Percentiles rank a stretch among this genome's conserved stretches.
These are phyloP conservation scores for Meteorus cinctellus DNA, from an alignment of 2,888 invertebrate species.

Conservation along the genomic window DNA sequence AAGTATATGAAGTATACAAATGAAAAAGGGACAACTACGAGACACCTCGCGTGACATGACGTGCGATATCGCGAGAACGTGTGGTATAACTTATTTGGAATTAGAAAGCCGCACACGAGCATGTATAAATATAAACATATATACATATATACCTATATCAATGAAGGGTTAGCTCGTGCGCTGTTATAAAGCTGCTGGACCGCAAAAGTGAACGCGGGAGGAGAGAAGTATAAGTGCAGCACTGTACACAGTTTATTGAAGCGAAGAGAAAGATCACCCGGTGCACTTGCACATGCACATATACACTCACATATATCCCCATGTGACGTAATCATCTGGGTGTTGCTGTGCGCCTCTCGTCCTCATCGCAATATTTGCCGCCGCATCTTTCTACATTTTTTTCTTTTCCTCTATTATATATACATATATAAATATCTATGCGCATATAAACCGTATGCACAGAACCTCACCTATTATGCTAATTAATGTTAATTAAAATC, in stretches of 20 bases:
- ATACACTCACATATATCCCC: slow-evolving; percentile 13
- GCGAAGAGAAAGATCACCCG: slow-evolving; percentile 38
- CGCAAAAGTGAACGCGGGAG: slow-evolving; percentile 30
- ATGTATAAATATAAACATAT: slow-evolving; percentile 3
- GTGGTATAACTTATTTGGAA: slow-evolving; percentile 52
- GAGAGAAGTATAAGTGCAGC: neutral
- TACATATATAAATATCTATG: neutral
- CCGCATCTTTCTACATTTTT: neutral
- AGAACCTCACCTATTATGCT: slow-evolving; percentile 61
- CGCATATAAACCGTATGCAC: slow-evolving; percentile 21
- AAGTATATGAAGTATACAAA: neutral
- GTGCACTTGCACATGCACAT: slow-evolving; percentile 27
- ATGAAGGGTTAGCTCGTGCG: slow-evolving; percentile 41
- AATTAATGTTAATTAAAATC: slow-evolving; percentile 66
- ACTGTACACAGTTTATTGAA: slow-evolving; percentile 25
- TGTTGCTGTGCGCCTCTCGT: slow-evolving; percentile 32
- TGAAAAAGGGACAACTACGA: slow-evolving; percentile 16
- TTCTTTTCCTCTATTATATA: slow-evolving; percentile 1
- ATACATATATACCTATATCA: slow-evolving; percentile 3
- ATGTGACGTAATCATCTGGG: slow-evolving; percentile 40
- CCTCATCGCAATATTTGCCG: neutral
- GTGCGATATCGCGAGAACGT: slow-evolving; percentile 35
- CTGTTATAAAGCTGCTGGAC: slow-evolving; percentile 21
- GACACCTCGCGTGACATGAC: slow-evolving; percentile 36
- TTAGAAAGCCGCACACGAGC: slow-evolving; percentile 49